phyloP scores from a whole-genome alignment of 2,888 invertebrate species.

The Conomelus anceps region DNA sequence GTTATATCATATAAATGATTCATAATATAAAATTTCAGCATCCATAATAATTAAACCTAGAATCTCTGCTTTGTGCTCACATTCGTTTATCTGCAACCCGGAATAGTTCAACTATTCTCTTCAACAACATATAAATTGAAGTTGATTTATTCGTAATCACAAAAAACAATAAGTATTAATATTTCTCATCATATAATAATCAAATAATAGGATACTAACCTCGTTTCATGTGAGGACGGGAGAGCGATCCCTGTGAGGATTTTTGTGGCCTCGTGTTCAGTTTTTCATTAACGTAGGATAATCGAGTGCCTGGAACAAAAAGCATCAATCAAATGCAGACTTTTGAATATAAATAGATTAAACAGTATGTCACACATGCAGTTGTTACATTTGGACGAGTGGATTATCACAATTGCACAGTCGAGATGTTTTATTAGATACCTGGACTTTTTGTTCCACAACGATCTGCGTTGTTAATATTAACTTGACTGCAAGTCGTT shows the following conservation, averaged over 20 bases:
- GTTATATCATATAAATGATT: too few relatives aligned
- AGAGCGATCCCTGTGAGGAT: slow-evolving; percentile 27
- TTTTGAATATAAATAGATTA: not conserved
- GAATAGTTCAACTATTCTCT: too few relatives aligned
- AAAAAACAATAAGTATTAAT: too few relatives aligned
- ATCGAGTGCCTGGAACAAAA: slow-evolving; percentile 29
- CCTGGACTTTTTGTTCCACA: too few relatives aligned
- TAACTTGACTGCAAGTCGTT: too few relatives aligned
- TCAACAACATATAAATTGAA: too few relatives aligned
- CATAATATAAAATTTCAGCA: too few relatives aligned
- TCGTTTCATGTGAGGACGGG: slow-evolving; percentile 35
- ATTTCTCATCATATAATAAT: not conserved
- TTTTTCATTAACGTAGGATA: slow-evolving; percentile 37
- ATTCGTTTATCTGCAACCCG: too few relatives aligned
- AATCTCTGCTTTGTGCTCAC: too few relatives aligned
- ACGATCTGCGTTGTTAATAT: too few relatives aligned
- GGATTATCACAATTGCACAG: not conserved
- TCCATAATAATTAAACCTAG: too few relatives aligned
- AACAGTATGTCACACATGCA: not conserved
- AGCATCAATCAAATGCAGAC: not conserved
- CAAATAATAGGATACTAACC: slow-evolving; percentile 30
- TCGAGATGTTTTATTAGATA: not conserved
- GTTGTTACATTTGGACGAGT: not conserved
- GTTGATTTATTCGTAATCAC: too few relatives aligned
- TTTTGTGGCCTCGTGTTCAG: slow-evolving; percentile 32